phyloP scores from a whole-genome alignment of 2,888 invertebrate genomes.

The Aporophyla lueneburgensis region DNA sequence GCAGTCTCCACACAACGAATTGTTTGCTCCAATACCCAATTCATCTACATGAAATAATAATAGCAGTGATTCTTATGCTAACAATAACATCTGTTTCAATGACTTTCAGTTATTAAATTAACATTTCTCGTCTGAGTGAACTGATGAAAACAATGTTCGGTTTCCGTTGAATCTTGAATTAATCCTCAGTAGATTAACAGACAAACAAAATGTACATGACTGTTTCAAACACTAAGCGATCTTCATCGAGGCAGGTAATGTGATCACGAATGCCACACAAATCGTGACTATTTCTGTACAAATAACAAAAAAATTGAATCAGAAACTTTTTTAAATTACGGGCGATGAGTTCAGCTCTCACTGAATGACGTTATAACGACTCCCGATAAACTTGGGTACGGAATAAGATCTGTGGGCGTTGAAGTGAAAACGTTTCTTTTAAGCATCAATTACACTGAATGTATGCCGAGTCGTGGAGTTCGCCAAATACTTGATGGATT shows the following conservation, averaged over 20 bases:
- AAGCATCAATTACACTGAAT: constrained; percentile 48
- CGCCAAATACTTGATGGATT: constrained; percentile 35
- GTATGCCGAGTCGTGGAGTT: constrained; percentile 6
- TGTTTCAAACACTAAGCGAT: not conserved
- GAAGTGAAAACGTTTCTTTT: constrained; percentile 36
- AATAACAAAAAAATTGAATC: constrained; percentile 57
- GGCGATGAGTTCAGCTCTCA: constrained; percentile 66
- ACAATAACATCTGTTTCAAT: constrained; percentile 21
- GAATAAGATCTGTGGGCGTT: constrained; percentile 42
- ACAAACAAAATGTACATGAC: constrained; percentile 16
- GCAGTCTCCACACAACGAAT: constrained; percentile 4
- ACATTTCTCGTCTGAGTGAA: not conserved
- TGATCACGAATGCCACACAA: constrained; percentile 66
- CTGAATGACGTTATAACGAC: constrained; percentile 58
- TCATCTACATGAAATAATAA: constrained; percentile 28
- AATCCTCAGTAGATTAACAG: constrained; percentile 1
- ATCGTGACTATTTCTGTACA: constrained; percentile 73
- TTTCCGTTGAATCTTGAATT: not conserved
- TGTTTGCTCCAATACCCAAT: constrained; percentile 18
- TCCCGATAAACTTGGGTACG: constrained; percentile 39
- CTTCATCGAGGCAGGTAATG: constrained; percentile 44
- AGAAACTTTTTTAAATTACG: constrained; percentile 67
- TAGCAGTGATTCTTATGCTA: constrained; percentile 15
- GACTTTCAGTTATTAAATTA: not conserved
- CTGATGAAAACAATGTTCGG: constrained; percentile 22